phyloP scores from a whole-genome alignment of 2,888 invertebrate genomes.

The Sylvicola cinctus region DNA sequence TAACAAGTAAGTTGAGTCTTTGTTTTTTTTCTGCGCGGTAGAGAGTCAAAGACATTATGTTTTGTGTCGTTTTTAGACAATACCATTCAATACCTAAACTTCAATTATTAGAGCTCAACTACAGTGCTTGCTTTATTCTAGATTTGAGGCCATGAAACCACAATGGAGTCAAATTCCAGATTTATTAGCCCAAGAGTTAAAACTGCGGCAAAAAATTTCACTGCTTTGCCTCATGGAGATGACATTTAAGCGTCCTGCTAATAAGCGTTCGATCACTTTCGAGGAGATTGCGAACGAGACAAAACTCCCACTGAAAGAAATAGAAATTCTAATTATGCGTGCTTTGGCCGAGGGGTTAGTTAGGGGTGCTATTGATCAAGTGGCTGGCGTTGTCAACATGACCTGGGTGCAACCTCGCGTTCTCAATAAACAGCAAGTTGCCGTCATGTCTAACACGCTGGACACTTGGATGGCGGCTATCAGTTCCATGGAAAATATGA shows the following conservation, averaged over 20 bases:
- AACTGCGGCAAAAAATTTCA: slow-evolving; percentile 80
- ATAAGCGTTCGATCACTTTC: slow-evolving; percentile 70
- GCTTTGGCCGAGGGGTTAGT: slow-evolving; percentile 87
- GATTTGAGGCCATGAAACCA: slow-evolving; percentile 47
- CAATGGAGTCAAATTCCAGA: slow-evolving; percentile 67
- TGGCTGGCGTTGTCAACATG: slow-evolving; percentile 42
- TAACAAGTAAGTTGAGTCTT: slow-evolving; percentile 29
- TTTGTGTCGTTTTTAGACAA: too few species aligned
- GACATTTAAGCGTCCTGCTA: slow-evolving; percentile 87
- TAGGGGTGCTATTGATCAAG: slow-evolving; percentile 88
- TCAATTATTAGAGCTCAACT: too few species aligned
- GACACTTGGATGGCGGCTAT: slow-evolving; percentile 26
- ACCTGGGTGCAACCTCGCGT: slow-evolving; percentile 63
- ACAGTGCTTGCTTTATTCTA: too few species aligned
- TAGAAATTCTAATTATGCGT: slow-evolving; percentile 94
- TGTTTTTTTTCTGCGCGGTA: not conserved
- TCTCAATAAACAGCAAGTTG: slow-evolving; percentile 31
- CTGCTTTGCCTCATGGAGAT: slow-evolving; percentile 96
- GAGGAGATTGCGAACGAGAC: slow-evolving; percentile 76
- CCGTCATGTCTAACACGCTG: slow-evolving; percentile 22
- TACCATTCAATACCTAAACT: too few species aligned
- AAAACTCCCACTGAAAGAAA: slow-evolving; percentile 60
- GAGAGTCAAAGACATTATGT: too few species aligned
- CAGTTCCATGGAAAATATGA: slow-evolving; percentile 24
- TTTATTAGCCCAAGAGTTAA: slow-evolving; percentile 57